A percentile compares a stretch with the other conserved stretches of the same genome.
These are phyloP conservation scores for Drosophila sulfurigaster DNA, from an alignment of 1,140 invertebrate genomes.

Conservation along the genomic window DNA sequence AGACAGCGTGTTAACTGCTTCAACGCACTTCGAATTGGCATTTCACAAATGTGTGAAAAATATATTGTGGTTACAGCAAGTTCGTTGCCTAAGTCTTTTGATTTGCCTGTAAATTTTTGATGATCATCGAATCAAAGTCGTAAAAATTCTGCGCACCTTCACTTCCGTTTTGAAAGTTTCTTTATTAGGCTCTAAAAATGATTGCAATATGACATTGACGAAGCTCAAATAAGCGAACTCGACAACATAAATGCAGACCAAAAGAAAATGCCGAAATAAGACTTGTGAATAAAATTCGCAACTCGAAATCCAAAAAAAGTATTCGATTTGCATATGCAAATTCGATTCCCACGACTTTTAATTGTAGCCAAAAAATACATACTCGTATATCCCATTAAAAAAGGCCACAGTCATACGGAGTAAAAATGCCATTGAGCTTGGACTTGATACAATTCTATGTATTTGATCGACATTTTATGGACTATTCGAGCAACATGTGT, in stretches of 20 bases:
- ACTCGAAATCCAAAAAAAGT: slow-evolving; percentile 37
- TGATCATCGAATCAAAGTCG: slow-evolving; percentile 19
- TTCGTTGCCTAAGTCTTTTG: slow-evolving; percentile 72
- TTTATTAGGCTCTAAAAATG: slow-evolving; percentile 40
- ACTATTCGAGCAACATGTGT: slow-evolving; percentile 23
- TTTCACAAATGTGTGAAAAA: slow-evolving; percentile 31
- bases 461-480: slow-evolving; percentile 36
- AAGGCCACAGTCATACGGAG: slow-evolving; percentile 37
- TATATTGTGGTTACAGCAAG: slow-evolving; percentile 38
- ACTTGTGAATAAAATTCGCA: slow-evolving; percentile 39
- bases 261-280: slow-evolving; percentile 23
- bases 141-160: slow-evolving; percentile 36
- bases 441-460: slow-evolving; percentile 58
- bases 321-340: slow-evolving; percentile 75
- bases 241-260: slow-evolving; percentile 30
- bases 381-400: slow-evolving; percentile 28
- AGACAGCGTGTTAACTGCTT: slow-evolving; percentile 40
- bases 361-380: slow-evolving; percentile 53
- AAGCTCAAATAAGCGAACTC: slow-evolving; percentile 12
- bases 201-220: slow-evolving; percentile 72
- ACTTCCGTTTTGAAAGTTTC: slow-evolving; percentile 57
- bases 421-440: slow-evolving; percentile 49
- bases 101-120: slow-evolving; percentile 27
- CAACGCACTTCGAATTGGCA: slow-evolving; percentile 39
- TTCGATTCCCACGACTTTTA: slow-evolving; percentile 78